phyloP scores from a whole-genome alignment of 2,888 invertebrate species.

The Polyommatus iphigenia region DNA sequence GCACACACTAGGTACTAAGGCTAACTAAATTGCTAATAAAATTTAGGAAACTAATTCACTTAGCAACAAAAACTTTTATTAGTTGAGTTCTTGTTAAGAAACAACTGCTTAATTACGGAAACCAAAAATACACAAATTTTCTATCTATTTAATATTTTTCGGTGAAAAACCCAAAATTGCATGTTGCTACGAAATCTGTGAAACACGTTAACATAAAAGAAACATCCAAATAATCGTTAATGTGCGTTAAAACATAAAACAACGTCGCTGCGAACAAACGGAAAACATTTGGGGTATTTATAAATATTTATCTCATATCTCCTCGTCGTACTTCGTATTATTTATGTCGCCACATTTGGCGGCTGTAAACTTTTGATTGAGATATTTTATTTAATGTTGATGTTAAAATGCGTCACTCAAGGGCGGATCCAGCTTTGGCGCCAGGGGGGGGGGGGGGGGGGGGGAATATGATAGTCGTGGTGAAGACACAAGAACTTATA shows the following conservation, averaged over 20 bases:
- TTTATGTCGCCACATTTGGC: not conserved
- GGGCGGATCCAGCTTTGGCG: too few species aligned
- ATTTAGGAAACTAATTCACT: not conserved
- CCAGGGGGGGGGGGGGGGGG: too few species aligned
- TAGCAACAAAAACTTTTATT: not conserved
- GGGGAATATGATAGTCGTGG: too few species aligned
- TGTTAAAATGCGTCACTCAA: not conserved
- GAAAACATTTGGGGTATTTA: slow-evolving; percentile 23
- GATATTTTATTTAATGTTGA: slow-evolving; percentile 6
- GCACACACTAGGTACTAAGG: not conserved
- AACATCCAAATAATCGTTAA: slow-evolving; percentile 24
- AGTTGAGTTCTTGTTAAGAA: too few species aligned
- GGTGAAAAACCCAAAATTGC: not conserved
- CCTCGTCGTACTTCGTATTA: not conserved
- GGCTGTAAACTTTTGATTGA: not conserved
- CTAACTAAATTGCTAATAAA: not conserved
- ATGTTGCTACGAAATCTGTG: not conserved
- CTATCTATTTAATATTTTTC: not conserved
- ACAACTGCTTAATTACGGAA: too few species aligned
- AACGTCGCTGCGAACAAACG: slow-evolving; percentile 1
- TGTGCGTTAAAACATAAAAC: slow-evolving; percentile 18
- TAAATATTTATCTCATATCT: slow-evolving; percentile 25
- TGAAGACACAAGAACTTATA: too few species aligned
- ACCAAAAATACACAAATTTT: not conserved
- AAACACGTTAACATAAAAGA: not conserved